Conservation (phyloP, 2,113 vertebrate genomes). For the Paramisgurnus dabryanus region DNA sequence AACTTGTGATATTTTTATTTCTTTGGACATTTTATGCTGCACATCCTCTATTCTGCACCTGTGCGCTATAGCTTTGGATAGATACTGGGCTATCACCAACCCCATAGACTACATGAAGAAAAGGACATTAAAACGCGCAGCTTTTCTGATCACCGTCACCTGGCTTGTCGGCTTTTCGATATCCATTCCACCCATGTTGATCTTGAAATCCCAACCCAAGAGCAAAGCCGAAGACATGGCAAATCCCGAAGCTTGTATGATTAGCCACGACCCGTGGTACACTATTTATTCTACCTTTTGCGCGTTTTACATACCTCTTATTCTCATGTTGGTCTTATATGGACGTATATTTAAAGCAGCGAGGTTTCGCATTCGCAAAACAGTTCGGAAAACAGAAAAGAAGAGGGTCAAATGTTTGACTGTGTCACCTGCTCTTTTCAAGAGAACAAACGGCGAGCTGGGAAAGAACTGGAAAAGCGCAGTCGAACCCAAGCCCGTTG, state of each 20-base stretch:
- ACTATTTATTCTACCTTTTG: constrained; percentile 97
- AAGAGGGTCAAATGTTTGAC: constrained; percentile 77
- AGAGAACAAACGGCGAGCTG: constrained; percentile 75
- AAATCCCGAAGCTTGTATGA: constrained; percentile 86
- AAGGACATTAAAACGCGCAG: constrained; percentile 89
- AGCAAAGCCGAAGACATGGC: constrained; percentile 85
- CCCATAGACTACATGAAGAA: constrained; percentile 96
- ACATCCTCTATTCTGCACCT: constrained; percentile 97
- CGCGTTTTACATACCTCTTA: constrained; percentile 93
- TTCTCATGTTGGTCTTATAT: constrained; percentile 93
- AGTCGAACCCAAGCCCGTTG: constrained; percentile 72
- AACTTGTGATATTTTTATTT: constrained; percentile 94
- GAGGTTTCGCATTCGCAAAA: constrained; percentile 92
- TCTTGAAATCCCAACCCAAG: constrained; percentile 78
- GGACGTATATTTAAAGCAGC: constrained; percentile 94
- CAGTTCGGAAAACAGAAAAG: constrained; percentile 86
- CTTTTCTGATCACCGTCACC: constrained; percentile 90
- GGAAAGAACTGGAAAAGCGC: constrained; percentile 78
- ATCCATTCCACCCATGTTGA: constrained; percentile 94
- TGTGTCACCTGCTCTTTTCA: constrained; percentile 71
- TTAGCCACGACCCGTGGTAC: constrained; percentile 94
- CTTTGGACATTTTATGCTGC: constrained; percentile 93
- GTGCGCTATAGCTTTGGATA: constrained; percentile 94
- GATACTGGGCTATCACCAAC: constrained; percentile 97
- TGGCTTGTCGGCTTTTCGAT: constrained; percentile 96